Evolutionary conservation across 2,888 invertebrate genomes (phyloP).

Genomic region (Thereva nobilitata): DNA sequence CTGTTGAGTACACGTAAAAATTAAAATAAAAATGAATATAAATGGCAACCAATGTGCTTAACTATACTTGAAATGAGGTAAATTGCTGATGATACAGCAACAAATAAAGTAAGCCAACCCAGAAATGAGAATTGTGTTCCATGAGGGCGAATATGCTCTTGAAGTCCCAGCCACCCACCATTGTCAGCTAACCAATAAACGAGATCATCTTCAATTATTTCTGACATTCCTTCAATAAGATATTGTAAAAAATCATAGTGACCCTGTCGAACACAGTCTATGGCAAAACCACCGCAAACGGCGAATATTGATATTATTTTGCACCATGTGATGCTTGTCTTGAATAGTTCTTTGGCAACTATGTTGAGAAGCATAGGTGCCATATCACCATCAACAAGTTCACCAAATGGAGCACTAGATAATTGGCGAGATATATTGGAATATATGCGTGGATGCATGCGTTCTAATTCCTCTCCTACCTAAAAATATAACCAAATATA

Average conservation of each 20-base stretch:
- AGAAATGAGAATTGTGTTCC: slow-evolving; percentile 52
- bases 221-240: slow-evolving; percentile 76
- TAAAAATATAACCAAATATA: slow-evolving; percentile 45
- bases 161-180: slow-evolving; percentile 73
- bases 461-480: slow-evolving; percentile 74
- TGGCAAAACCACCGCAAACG: slow-evolving; percentile 80
- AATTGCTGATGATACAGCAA: slow-evolving; percentile 52
- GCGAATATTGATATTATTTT: slow-evolving; percentile 80
- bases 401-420: slow-evolving; percentile 65
- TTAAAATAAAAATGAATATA: slow-evolving; percentile 56
- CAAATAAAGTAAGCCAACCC: slow-evolving; percentile 55
- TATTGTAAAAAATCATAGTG: slow-evolving; percentile 77
- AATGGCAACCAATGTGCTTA: slow-evolving; percentile 54
- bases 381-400: slow-evolving; percentile 60
- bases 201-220: slow-evolving; percentile 71
- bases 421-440: slow-evolving; percentile 76
- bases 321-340: slow-evolving; percentile 75
- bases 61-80: slow-evolving; percentile 54
- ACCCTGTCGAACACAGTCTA: slow-evolving; percentile 77
- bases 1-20: slow-evolving; percentile 6
- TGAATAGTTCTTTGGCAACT: slow-evolving; percentile 72
- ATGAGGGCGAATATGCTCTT: slow-evolving; percentile 48
- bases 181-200: slow-evolving; percentile 78
- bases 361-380: slow-evolving; percentile 65
- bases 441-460: slow-evolving; percentile 77